phyloP scores from a whole-genome alignment of 2,113 vertebrate species.

The Hemichromis elongatus region DNA sequence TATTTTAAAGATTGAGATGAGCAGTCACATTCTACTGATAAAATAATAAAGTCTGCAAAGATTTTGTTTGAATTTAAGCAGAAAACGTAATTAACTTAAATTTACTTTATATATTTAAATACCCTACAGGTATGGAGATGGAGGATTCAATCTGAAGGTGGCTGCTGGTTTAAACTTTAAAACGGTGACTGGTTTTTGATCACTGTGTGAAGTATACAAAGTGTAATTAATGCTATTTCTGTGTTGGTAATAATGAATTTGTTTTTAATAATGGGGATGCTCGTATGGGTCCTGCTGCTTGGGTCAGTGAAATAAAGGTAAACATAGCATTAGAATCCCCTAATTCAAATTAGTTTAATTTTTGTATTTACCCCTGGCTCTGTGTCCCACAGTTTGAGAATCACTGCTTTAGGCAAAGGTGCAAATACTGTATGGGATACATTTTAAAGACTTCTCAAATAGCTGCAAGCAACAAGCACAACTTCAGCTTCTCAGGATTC shows the following conservation, averaged over 20 bases:
- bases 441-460: background rate
- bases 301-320: background rate
- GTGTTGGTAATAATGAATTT: background rate
- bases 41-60: background rate
- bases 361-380: background rate
- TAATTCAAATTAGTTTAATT: background rate
- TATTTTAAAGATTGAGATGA: background rate
- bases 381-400: background rate
- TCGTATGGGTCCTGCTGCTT: background rate
- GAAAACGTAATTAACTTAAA: background rate
- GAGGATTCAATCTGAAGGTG: background rate
- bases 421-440: background rate
- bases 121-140: background rate
- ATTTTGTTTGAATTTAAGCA: background rate
- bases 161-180: background rate
- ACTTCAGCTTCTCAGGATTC: background rate
- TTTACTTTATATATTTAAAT: background rate
- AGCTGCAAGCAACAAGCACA: background rate
- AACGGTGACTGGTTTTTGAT: background rate
- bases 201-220: background rate
- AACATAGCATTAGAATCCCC: background rate
- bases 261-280: background rate
- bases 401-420: background rate
- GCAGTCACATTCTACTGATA: background rate
- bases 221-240: background rate